These are phyloP conservation scores for Leuciscus waleckii DNA, from an alignment of 2,797 vertebrate genomes.

Conservation along the genomic window DNA sequence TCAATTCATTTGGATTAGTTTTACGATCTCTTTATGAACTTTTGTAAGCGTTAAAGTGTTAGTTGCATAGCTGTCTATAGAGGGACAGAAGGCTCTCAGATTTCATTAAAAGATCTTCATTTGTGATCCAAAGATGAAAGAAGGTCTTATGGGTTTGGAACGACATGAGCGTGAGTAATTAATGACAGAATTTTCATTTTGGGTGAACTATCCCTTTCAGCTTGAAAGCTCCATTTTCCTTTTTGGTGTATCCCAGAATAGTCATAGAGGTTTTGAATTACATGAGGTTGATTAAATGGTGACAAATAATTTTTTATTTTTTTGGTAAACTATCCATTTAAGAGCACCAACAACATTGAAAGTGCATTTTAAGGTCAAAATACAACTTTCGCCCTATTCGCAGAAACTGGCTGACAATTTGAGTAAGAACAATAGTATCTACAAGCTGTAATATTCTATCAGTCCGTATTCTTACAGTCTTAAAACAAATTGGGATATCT, in stretches of 20 bases:
- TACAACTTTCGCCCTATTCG: not conserved
- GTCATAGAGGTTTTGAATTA: not conserved
- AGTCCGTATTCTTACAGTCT: not conserved
- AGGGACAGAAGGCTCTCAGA: no score
- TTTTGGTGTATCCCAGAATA: not conserved
- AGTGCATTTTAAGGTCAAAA: not conserved
- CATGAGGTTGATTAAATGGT: not conserved
- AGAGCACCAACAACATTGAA: not conserved
- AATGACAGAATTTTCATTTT: no score
- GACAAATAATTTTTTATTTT: no score
- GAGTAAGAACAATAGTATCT: not conserved
- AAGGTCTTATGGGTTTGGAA: no score
- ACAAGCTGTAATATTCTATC: not conserved
- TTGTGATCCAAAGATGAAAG: no score
- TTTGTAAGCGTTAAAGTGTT: no score
- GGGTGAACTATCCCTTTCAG: no score
- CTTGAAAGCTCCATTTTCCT: not conserved
- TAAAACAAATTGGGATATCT: slow-evolving; percentile 53
- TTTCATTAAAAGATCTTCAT: no score
- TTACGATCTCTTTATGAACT: no score
- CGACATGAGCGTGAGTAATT: no score
- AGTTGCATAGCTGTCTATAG: no score
- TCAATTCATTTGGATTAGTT: no score
- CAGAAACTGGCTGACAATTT: not conserved
- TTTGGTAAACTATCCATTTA: not conserved